Evolutionary conservation across 2,888 invertebrate genomes (phyloP).

Genomic region (Apamea crenata): DNA sequence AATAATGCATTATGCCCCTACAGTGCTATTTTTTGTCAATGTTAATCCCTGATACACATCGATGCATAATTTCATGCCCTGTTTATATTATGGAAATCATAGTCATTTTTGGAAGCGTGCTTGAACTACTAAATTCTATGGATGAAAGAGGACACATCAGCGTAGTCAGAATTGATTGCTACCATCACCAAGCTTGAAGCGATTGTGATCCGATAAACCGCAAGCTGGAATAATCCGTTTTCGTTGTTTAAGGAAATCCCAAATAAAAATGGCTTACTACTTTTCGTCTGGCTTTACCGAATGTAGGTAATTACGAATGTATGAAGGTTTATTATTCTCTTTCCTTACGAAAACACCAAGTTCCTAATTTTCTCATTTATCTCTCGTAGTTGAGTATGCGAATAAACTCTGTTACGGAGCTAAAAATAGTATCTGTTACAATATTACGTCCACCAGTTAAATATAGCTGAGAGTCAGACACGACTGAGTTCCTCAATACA

Average conservation of each 20-base stretch:
- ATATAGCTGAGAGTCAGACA: constrained; percentile 34
- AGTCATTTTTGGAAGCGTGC: background rate
- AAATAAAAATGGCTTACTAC: background rate
- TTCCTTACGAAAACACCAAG: constrained; percentile 1
- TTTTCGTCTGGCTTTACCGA: background rate
- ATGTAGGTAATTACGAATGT: constrained; percentile 10
- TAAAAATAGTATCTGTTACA: constrained; percentile 37
- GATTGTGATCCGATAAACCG: background rate
- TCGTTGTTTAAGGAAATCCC: background rate
- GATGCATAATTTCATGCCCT: background rate
- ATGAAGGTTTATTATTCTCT: constrained; percentile 1
- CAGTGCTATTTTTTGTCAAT: constrained; percentile 17
- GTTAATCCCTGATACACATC: background rate
- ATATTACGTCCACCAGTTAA: constrained; percentile 25
- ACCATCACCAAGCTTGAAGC: background rate
- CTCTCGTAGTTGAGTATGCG: constrained; percentile 20
- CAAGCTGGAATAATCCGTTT: background rate
- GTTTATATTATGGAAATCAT: constrained; percentile 12
- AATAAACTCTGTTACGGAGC: constrained; percentile 26
- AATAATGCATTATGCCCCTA: background rate
- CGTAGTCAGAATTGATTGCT: background rate
- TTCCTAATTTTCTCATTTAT: constrained; percentile 15
- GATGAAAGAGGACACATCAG: background rate
- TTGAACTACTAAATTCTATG: background rate
- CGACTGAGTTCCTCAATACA: constrained; percentile 12